Conservation (phyloP, 2,113 vertebrate species). For the Opisthocomus hoazin region DNA sequence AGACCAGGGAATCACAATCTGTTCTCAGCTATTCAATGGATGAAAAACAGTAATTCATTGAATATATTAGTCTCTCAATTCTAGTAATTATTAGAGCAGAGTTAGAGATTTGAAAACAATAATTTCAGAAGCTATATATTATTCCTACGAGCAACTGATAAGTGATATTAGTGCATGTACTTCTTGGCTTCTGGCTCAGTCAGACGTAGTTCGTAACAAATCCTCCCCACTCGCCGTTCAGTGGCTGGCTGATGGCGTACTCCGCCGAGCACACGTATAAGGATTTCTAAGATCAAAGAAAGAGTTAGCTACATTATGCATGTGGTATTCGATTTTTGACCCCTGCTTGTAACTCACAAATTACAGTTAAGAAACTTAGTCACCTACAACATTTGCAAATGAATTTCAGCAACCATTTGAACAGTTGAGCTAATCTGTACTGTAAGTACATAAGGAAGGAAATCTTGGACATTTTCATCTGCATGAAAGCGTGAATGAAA, state of each 20-base stretch:
- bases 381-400: neutral
- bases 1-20: slow-evolving; percentile 46
- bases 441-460: neutral
- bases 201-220: neutral
- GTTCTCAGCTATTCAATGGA: slow-evolving; percentile 33
- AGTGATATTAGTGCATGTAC: neutral
- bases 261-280: neutral
- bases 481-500: slow-evolving; percentile 4
- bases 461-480: neutral
- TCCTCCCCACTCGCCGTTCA: accelerated
- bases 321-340: neutral
- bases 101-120: slow-evolving; percentile 13
- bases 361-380: neutral
- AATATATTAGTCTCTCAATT: slow-evolving; percentile 28
- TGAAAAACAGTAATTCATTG: slow-evolving; percentile 18
- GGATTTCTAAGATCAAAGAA: slow-evolving; percentile 21
- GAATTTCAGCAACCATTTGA: neutral
- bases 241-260: neutral
- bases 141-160: neutral
- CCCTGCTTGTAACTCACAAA: neutral
- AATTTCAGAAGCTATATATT: neutral
- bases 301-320: neutral
- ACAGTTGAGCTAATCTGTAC: neutral
- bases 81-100: slow-evolving; percentile 4
- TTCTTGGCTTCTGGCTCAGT: neutral